Evolutionary conservation across 2,797 vertebrate species (phyloP).

Genomic region (Tapirus indicus): DNA sequence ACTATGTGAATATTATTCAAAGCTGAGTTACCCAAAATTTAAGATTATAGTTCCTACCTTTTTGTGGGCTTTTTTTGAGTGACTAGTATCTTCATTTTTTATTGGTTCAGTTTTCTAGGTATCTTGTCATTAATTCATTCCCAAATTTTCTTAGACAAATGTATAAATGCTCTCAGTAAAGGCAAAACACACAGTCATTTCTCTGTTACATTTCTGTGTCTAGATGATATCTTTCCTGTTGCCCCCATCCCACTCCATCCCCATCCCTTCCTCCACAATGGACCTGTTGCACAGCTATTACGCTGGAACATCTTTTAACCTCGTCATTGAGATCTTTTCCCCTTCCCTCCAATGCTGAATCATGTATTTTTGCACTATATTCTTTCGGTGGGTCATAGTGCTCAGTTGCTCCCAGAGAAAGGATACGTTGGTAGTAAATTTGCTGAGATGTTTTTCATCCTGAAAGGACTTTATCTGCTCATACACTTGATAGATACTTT

Average conservation of each 20-base stretch:
- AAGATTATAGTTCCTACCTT: neutral
- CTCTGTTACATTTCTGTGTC: neutral
- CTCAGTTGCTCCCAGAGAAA: neutral
- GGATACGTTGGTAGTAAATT: neutral
- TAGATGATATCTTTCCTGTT: neutral
- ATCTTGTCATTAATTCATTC: neutral
- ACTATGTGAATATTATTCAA: neutral
- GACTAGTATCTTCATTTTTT: neutral
- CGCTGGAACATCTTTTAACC: no score
- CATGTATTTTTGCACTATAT: neutral
- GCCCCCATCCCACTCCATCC: rapidly evolving
- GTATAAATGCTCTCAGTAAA: neutral
- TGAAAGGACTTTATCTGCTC: neutral
- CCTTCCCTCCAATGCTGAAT: neutral
- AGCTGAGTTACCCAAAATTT: neutral
- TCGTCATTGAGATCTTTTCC: neutral
- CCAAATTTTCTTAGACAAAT: neutral
- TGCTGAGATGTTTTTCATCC: neutral
- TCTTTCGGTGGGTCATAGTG: neutral
- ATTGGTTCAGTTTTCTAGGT: neutral
- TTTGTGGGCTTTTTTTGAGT: neutral
- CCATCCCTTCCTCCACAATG: rapidly evolving
- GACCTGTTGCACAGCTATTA: rapidly evolving
- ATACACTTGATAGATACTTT: neutral
- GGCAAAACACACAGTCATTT: neutral